Base-by-base conservation (phyloP, 1,140 invertebrate species). In the Dolichoris vasculosae region DNA sequence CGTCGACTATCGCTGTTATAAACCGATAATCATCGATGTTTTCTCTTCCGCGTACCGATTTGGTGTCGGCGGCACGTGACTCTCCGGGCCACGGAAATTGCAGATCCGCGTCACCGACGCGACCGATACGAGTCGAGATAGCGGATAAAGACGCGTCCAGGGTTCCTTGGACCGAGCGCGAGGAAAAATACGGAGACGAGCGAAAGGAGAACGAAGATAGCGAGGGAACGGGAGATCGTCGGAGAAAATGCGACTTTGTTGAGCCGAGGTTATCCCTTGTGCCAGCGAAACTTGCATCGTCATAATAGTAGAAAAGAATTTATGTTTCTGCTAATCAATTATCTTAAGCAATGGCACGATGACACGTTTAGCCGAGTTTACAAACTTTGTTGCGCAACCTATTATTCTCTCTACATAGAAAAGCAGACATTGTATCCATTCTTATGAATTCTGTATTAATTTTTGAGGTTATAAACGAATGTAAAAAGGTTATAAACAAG, bases 1-100 rank as follows among this genome's bases (percentile, higher is more conserved):
- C 30, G n/a, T 67, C 30, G 71, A 35, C 69, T 1, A 35, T 11
- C 30, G 51, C 51, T 78, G 48, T 20, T 30, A 30, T 80, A 84
- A 86, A 78, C 89, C 88, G 91, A 92, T 92, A 92, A 91, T 90
- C 91, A 92, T 92, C 91, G 91, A 91, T 91, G 92, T 91, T 92
- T 91, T 92, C 91, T 90, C 91, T 92, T 92, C 91, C 91, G 91
- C 91, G 92, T 92, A 91, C 91, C 91, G 90, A 92, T 91, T 92
- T 90, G 87, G 89, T 87, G 86, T 88, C 90, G 26, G 67, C 76
- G 46, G 89, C 89, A 91, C 90, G 90, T 92, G 91, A 92, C 90
- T 90, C 89, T 88, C 83, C 89, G 89, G 86, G 87, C 75, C 75
- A 32, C 89, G 91, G 90, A 92, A 91, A 92, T 92, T 90, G 89